Conservation (phyloP, 1,140 invertebrate species). For the Drosophila melanogaster region DNA sequence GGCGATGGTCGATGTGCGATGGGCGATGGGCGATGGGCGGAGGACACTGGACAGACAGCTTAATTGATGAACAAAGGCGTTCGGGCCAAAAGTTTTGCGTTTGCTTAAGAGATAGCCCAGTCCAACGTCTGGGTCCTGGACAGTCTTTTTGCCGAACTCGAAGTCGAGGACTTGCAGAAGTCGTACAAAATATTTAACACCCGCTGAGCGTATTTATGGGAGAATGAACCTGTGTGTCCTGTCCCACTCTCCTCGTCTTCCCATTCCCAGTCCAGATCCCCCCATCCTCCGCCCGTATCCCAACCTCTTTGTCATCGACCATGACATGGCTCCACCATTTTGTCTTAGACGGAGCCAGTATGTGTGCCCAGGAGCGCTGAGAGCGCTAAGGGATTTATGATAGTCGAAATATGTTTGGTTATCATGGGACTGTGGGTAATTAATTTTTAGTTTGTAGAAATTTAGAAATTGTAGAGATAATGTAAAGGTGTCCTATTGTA, state of each 20-base stretch:
- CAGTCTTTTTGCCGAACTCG: constrained; percentile 49
- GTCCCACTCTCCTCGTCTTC: constrained; percentile 35
- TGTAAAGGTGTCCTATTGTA: too few relatives aligned
- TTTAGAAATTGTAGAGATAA: too few relatives aligned
- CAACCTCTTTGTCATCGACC: constrained; percentile 21
- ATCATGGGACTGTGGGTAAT: too few relatives aligned
- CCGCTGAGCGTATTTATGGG: constrained; percentile 83
- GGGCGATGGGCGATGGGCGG: not conserved
- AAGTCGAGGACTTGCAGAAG: constrained; percentile 78
- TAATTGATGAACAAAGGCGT: constrained; percentile 70
- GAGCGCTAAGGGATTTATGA: too few relatives aligned
- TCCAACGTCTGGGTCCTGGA: constrained; percentile 39
- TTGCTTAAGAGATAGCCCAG: constrained; percentile 52
- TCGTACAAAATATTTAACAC: constrained; percentile 82
- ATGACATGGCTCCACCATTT: constrained; percentile 69
- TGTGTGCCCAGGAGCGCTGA: constrained; percentile 26
- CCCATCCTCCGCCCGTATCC: not conserved
- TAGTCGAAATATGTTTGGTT: too few relatives aligned
- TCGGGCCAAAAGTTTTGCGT: constrained; percentile 64
- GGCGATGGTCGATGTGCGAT: too few relatives aligned
- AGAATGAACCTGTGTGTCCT: constrained; percentile 82
- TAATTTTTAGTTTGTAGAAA: too few relatives aligned
- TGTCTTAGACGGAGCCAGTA: constrained; percentile 64
- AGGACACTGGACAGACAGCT: constrained; percentile 59
- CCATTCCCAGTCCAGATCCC: constrained; percentile 9